phyloP scores from a whole-genome alignment of 2,797 vertebrate genomes.

The Mus spretus region DNA sequence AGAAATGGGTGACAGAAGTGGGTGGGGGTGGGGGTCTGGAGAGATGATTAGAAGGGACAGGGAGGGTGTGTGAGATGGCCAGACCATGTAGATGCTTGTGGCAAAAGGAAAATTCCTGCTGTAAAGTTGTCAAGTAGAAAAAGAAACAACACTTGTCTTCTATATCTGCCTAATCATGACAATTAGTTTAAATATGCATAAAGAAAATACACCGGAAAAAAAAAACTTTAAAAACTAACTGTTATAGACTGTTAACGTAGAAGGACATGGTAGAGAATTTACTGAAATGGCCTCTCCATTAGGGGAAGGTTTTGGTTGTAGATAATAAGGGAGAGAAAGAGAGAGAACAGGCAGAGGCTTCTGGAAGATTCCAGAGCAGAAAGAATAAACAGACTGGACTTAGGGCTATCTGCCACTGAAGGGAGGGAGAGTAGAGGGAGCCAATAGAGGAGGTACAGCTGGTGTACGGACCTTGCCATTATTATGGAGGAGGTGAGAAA shows the following conservation, averaged over 20 bases:
- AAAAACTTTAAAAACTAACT: neutral
- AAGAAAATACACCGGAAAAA: constrained; percentile 15
- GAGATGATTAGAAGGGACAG: neutral
- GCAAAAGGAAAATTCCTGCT: neutral
- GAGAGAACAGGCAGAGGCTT: neutral
- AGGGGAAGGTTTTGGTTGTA: neutral
- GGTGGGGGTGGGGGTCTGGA: neutral
- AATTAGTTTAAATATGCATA: constrained; percentile 14
- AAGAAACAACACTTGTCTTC: neutral
- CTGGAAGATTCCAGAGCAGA: neutral
- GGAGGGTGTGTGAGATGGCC: neutral
- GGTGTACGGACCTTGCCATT: neutral
- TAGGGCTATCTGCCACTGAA: neutral
- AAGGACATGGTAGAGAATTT: neutral
- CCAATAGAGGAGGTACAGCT: neutral
- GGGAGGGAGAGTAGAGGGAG: neutral
- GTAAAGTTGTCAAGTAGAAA: constrained; percentile 33
- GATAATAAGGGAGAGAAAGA: neutral
- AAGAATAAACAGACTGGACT: neutral
- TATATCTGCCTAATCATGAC: neutral
- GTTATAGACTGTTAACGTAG: neutral
- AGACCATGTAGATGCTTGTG: neutral
- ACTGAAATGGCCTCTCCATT: neutral
- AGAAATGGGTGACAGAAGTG: too few species aligned
- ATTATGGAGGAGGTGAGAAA: neutral